phyloP scores from a whole-genome alignment of 2,797 vertebrate species.

The Acomys russatus region DNA sequence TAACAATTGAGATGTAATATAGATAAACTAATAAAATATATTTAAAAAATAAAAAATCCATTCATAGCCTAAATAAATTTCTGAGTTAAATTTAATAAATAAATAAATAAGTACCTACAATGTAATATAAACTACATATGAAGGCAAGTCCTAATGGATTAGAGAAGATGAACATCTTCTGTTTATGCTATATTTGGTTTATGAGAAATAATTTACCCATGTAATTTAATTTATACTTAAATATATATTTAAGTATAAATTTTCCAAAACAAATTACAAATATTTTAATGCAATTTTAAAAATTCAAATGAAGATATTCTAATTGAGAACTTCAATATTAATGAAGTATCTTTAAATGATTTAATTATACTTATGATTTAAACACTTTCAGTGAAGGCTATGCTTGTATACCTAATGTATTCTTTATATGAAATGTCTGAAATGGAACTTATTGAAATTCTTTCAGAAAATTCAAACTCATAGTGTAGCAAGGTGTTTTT shows the following conservation, averaged over 20 bases:
- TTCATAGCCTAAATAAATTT: no score
- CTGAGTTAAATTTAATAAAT: no score
- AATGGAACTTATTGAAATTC: not conserved
- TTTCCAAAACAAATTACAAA: not conserved
- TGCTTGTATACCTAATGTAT: not conserved
- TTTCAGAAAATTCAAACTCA: not conserved
- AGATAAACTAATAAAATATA: no score
- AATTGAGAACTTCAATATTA: not conserved
- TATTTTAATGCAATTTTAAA: not conserved
- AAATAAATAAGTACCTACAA: not conserved
- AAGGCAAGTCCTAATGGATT: not conserved
- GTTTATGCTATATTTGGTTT: not conserved
- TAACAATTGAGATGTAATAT: no score
- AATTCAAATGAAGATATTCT: not conserved
- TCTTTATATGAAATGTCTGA: not conserved
- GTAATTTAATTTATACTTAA: no score
- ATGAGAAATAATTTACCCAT: not conserved
- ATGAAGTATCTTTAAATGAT: not conserved
- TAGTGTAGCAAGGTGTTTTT: not conserved
- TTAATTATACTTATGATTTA: constrained; percentile 2
- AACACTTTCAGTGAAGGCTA: not conserved
- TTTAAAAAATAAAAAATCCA: no score
- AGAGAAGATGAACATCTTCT: not conserved
- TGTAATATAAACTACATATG: not conserved
- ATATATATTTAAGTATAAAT: not conserved